Conservation (phyloP, 2,113 vertebrate genomes). For the Phalacrocorax pelagicus region DNA sequence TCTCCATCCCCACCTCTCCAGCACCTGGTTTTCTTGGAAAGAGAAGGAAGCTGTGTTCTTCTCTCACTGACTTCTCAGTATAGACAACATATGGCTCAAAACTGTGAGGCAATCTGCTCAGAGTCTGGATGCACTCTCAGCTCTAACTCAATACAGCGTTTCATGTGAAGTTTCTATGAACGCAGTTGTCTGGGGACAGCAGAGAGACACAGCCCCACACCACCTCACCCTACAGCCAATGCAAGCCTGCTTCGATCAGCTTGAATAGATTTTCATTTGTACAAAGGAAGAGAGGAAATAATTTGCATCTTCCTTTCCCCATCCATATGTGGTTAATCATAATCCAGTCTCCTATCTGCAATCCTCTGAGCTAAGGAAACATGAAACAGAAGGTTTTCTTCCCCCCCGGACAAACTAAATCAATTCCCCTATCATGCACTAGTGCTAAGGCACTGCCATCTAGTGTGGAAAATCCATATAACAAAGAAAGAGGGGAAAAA, state of each 20-base stretch:
- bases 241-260: background rate
- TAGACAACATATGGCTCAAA: constrained; percentile 59
- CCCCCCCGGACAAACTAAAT: background rate
- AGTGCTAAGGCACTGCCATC: constrained; percentile 64
- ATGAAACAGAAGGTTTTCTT: constrained; percentile 5
- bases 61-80: constrained; percentile 27
- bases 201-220: background rate
- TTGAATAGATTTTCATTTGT: background rate
- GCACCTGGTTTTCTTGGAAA: constrained; percentile 31
- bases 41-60: constrained; percentile 34
- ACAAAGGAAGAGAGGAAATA: background rate
- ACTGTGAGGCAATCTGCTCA: constrained; percentile 56
- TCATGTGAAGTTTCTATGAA: background rate
- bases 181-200: background rate
- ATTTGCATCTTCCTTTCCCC: background rate
- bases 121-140: constrained; percentile 18
- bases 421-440: constrained; percentile 18
- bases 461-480: constrained; percentile 58
- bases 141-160: background rate
- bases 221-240: background rate
- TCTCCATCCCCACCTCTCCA: background rate
- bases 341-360: background rate
- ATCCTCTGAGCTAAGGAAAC: background rate
- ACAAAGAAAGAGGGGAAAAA: background rate
- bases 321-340: background rate